Evolutionary conservation across 2,113 vertebrate genomes (phyloP).

Genomic region (Baryphthengus martii): DNA sequence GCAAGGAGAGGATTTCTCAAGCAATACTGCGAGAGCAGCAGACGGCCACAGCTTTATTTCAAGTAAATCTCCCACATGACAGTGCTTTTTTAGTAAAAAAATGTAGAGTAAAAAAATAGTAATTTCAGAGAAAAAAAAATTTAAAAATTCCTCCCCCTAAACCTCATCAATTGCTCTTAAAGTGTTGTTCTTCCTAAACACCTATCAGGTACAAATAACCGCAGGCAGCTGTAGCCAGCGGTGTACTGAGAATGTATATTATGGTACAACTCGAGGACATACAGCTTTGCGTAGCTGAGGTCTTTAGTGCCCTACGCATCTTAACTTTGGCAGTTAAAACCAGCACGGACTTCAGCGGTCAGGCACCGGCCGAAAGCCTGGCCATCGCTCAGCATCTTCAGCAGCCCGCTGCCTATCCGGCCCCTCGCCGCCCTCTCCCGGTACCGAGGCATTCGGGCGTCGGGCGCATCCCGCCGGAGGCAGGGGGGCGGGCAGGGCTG

Average conservation of each 20-base stretch:
- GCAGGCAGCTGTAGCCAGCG: neutral
- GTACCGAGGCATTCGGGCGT: fast-evolving
- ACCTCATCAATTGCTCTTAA: neutral
- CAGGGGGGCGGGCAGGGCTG: neutral
- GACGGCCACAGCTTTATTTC: neutral
- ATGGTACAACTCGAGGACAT: fast-evolving
- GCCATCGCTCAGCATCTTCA: neutral
- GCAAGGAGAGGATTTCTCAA: neutral
- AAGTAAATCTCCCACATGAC: neutral
- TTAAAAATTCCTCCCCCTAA: too few species aligned
- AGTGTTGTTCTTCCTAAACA: neutral
- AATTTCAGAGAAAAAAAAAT: too few species aligned
- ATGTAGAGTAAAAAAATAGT: neutral
- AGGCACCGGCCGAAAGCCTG: neutral
- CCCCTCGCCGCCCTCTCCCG: neutral
- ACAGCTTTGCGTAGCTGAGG: fast-evolving
- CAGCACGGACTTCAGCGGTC: neutral
- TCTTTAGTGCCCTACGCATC: neutral
- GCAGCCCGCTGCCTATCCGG: neutral
- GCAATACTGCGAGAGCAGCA: neutral
- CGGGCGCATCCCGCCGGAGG: neutral
- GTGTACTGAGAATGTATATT: fast-evolving
- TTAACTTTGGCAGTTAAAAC: neutral
- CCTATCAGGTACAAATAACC: fast-evolving
- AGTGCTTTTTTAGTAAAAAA: neutral